Evolutionary conservation across 2,888 invertebrate genomes (phyloP).

Genomic region (Heterodera filipjevi): DNA sequence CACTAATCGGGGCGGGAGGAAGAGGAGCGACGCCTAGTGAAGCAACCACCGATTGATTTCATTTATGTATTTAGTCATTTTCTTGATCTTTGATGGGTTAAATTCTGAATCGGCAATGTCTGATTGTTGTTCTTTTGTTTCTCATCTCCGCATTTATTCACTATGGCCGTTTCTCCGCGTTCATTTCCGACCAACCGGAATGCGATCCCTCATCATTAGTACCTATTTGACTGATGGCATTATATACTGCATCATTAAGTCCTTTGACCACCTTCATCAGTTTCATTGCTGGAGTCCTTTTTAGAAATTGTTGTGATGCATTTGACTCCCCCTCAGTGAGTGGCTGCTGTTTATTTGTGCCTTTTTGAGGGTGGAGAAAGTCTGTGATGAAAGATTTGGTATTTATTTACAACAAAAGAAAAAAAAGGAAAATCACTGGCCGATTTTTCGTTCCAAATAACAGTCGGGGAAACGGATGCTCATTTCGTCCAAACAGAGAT

Average conservation of each 20-base stretch:
- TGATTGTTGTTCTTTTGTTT: not conserved
- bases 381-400: not conserved
- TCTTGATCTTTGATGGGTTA: conserved; percentile 5
- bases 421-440: not conserved
- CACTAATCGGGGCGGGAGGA: not conserved
- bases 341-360: not conserved
- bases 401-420: not conserved
- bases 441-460: conserved; percentile 27
- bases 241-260: not conserved
- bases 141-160: not conserved
- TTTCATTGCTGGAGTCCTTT: conserved; percentile 25
- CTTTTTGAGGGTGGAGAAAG: not conserved
- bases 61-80: not conserved
- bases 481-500: conserved; percentile 41
- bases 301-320: not conserved
- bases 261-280: conserved; percentile 11
- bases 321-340: not conserved
- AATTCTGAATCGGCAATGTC: not conserved
- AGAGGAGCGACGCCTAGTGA: not conserved
- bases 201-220: conserved; percentile 26
- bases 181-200: conserved; percentile 13
- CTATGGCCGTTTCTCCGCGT: not conserved
- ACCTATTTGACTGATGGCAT: not conserved
- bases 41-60: not conserved
- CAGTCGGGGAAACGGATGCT: conserved; percentile 39